These are phyloP conservation scores for Strongylocentrotus purpuratus DNA, from an alignment of 35 echinoderm and acorn worm genomes.

Conservation along the genomic window DNA sequence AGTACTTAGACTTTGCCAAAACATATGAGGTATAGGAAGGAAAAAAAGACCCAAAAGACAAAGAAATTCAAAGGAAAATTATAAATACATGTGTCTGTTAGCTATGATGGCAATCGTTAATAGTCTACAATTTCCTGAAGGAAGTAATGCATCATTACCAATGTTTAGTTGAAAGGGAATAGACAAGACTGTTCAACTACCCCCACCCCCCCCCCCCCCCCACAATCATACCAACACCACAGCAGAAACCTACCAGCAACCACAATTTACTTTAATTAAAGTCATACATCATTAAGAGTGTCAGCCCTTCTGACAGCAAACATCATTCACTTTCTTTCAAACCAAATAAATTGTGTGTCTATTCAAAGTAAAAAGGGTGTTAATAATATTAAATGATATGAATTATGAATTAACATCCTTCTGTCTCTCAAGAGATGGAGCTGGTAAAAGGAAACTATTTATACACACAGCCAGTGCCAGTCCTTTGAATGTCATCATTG, in stretches of 20 bases:
- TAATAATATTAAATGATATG: background rate
- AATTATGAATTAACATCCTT: background rate
- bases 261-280: background rate
- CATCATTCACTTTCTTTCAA: background rate
- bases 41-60: too few species aligned
- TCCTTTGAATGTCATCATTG: constrained; percentile 1
- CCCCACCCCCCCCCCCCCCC: background rate
- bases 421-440: background rate
- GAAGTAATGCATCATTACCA: too few species aligned
- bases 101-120: too few species aligned
- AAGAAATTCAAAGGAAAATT: too few species aligned
- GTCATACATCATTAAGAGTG: background rate
- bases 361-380: background rate
- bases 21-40: too few species aligned
- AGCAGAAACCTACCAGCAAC: background rate
- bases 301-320: background rate
- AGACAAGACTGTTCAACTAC: too few species aligned
- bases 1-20: too few species aligned
- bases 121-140: too few species aligned
- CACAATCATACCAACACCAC: background rate
- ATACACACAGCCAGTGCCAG: background rate
- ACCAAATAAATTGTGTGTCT: background rate
- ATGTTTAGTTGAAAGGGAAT: too few species aligned
- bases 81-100: too few species aligned
- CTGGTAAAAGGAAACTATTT: background rate